Percentiles rank a stretch among this genome's conserved stretches.
Conservation (phyloP, 2,888 invertebrate genomes). For the Phoronis australis region DNA sequence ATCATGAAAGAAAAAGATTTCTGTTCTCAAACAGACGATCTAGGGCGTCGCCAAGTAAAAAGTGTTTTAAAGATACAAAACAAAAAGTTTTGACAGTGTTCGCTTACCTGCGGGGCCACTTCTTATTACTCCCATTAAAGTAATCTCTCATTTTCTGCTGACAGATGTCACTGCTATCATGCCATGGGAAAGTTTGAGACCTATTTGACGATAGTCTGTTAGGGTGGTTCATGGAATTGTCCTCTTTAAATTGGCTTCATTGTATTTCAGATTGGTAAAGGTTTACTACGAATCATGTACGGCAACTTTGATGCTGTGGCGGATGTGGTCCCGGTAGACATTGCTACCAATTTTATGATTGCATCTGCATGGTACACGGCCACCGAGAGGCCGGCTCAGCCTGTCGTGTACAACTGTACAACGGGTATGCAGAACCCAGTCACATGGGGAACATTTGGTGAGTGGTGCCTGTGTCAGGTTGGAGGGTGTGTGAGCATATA, state of each 20-base stretch:
- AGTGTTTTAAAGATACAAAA: too few relatives aligned
- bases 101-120: too few relatives aligned
- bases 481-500: too few relatives aligned
- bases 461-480: too few relatives aligned
- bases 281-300: slow-evolving; percentile 73
- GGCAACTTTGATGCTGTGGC: slow-evolving; percentile 69
- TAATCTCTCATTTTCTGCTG: not conserved
- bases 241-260: too few relatives aligned
- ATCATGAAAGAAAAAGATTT: too few relatives aligned
- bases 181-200: too few relatives aligned
- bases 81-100: too few relatives aligned
- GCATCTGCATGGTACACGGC: slow-evolving; percentile 76
- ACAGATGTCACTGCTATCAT: too few relatives aligned
- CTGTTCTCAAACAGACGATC: too few relatives aligned
- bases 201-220: not conserved
- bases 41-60: too few relatives aligned
- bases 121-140: too few relatives aligned
- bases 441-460: slow-evolving; percentile 72
- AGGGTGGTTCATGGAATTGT: not conserved
- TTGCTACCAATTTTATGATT: slow-evolving; percentile 79
- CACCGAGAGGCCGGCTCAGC: slow-evolving; percentile 41
- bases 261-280: slow-evolving; percentile 58
- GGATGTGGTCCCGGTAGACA: slow-evolving; percentile 85
- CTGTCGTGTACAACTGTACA: slow-evolving; percentile 73
- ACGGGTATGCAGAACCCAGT: slow-evolving; percentile 78